Percentiles rank a stretch among this genome's conserved stretches.
phyloP scores from a whole-genome alignment of 2,113 vertebrate species.

The Neomonachus schauinslandi region DNA sequence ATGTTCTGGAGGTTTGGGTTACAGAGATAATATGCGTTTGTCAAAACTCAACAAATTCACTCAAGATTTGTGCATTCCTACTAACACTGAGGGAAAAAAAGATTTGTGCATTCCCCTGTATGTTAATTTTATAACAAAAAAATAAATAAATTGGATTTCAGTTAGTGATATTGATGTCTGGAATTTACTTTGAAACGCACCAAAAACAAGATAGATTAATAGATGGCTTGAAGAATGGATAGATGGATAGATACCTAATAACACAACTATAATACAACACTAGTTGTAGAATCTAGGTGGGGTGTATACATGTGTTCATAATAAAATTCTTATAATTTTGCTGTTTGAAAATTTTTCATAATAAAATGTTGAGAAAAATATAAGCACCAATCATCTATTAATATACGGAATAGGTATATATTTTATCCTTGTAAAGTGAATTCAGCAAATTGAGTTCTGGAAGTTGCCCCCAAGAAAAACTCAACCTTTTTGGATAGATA shows the following conservation, averaged over 20 bases:
- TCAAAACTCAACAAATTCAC: slow-evolving; percentile 6
- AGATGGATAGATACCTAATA: neutral
- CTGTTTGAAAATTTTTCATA: slow-evolving; percentile 1
- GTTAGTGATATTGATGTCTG: neutral
- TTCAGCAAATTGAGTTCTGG: neutral
- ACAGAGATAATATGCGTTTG: neutral
- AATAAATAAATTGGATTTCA: neutral
- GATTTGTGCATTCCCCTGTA: neutral
- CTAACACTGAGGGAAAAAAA: neutral
- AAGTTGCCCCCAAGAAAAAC: neutral
- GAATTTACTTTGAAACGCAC: slow-evolving; percentile 18
- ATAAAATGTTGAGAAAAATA: slow-evolving; percentile 29
- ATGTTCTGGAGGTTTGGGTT: neutral
- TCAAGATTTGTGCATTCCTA: neutral
- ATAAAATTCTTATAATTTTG: neutral
- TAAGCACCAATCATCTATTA: neutral
- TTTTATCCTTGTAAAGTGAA: slow-evolving; percentile 35
- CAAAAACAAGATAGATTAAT: neutral
- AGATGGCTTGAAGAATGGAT: neutral
- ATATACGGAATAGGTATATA: neutral
- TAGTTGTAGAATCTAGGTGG: neutral
- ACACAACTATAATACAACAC: slow-evolving; percentile 31
- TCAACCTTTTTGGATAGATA: neutral
- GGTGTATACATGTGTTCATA: neutral
- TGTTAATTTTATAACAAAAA: neutral